Evolutionary conservation across 2,797 vertebrate genomes (phyloP).

Genomic region (Periophthalmus magnuspinnatus): DNA sequence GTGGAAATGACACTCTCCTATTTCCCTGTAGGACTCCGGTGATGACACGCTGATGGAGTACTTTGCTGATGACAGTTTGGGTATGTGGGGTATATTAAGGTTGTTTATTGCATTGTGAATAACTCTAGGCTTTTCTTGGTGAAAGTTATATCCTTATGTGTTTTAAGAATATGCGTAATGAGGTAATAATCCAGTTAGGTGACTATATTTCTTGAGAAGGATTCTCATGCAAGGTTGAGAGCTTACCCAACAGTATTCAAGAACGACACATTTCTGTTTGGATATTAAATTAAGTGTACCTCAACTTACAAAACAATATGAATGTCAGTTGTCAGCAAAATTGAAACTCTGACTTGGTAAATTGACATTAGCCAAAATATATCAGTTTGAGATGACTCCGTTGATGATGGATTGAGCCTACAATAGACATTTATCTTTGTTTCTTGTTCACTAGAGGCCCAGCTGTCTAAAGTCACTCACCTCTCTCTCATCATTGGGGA

Average conservation of each 20-base stretch:
- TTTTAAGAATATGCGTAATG: neutral
- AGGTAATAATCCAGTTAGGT: neutral
- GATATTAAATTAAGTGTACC: no score
- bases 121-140: neutral
- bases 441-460: conserved; percentile 30
- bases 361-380: neutral
- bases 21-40: conserved; percentile 23
- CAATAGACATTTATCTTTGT: no score
- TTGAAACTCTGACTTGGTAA: neutral
- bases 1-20: no score
- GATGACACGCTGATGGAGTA: neutral
- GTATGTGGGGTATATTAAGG: conserved; percentile 25
- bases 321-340: no score
- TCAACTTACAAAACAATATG: no score
- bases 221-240: neutral
- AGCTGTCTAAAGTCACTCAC: conserved; percentile 50
- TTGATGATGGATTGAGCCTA: neutral
- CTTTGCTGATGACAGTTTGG: conserved; percentile 27
- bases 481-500: conserved; percentile 55
- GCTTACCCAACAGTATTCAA: neutral
- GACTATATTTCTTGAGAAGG: neutral
- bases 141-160: neutral
- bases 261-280: no score
- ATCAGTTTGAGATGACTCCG: neutral
- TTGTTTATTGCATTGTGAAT: neutral